Evolutionary conservation across 2,797 vertebrate genomes (phyloP).

Genomic region (Spinus olivaceus): DNA sequence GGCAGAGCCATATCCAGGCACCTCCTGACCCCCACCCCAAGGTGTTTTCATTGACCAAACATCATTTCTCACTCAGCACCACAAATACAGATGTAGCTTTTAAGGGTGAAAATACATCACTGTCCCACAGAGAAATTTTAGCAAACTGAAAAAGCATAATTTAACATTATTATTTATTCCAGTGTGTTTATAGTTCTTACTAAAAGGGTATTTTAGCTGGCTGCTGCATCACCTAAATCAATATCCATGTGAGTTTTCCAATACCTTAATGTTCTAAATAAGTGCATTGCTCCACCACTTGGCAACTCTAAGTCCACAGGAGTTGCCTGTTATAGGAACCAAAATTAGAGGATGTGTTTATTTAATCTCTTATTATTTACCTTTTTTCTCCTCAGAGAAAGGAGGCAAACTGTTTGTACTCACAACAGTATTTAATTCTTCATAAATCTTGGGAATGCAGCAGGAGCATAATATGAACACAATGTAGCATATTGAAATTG

Average conservation of each 20-base stretch:
- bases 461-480: not conserved
- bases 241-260: slow-evolving; percentile 2
- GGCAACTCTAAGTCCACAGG: not conserved
- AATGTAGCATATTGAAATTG: not conserved
- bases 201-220: slow-evolving; percentile 29
- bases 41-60: not conserved
- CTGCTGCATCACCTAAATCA: slow-evolving; percentile 39
- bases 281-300: slow-evolving; percentile 18
- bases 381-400: not conserved
- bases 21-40: not conserved
- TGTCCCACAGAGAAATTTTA: slow-evolving; percentile 9
- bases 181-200: not conserved
- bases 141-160: slow-evolving; percentile 4
- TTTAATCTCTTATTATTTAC: not conserved
- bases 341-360: not conserved
- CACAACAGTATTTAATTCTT: not conserved
- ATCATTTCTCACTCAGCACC: not conserved
- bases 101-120: slow-evolving; percentile 26
- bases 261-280: slow-evolving; percentile 36
- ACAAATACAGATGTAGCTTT: slow-evolving; percentile 9
- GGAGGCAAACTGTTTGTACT: not conserved
- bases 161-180: slow-evolving; percentile 47
- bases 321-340: not conserved
- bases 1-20: not conserved
- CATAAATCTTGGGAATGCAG: not conserved